Percentiles rank a stretch among this genome's conserved stretches.
Conservation (phyloP, 1,140 invertebrate species). For the Elymnias hypermnestra region DNA sequence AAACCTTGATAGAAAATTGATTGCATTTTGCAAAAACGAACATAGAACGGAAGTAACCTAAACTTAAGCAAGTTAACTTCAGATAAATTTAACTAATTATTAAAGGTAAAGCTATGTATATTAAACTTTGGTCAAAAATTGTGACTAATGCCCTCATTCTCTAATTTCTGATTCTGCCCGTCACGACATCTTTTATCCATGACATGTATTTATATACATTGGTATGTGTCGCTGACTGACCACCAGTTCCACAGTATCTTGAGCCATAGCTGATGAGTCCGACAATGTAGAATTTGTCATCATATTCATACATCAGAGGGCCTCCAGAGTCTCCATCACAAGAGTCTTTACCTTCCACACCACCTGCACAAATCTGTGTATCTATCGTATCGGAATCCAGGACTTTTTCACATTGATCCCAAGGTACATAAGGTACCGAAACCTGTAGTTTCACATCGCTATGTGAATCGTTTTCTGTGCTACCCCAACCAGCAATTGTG, state of each 20-base stretch:
- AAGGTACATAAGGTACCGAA: conserved; percentile 18
- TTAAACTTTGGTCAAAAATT: conserved; percentile 4
- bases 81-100: too few relatives aligned
- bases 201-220: conserved; percentile 70
- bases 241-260: conserved; percentile 63
- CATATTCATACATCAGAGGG: conserved; percentile 70
- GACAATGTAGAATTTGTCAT: conserved; percentile 23
- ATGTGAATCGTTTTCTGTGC: conserved; percentile 31
- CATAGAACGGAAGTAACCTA: too few relatives aligned
- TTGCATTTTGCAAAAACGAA: too few relatives aligned
- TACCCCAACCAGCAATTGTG: conserved; percentile 40
- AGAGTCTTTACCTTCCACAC: conserved; percentile 60
- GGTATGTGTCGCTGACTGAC: conserved; percentile 77
- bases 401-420: conserved; percentile 7
- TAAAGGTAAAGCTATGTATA: too few relatives aligned
- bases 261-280: conserved; percentile 79
- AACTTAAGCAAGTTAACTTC: too few relatives aligned
- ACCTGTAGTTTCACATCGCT: conserved; percentile 42
- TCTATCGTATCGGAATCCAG: conserved; percentile 1
- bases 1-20: too few relatives aligned
- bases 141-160: background rate
- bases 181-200: conserved; percentile 61
- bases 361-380: conserved; percentile 74
- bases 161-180: background rate
- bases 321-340: conserved; percentile 80